phyloP scores from a whole-genome alignment of 2,797 vertebrate species.

The Oreochromis mossambicus region DNA sequence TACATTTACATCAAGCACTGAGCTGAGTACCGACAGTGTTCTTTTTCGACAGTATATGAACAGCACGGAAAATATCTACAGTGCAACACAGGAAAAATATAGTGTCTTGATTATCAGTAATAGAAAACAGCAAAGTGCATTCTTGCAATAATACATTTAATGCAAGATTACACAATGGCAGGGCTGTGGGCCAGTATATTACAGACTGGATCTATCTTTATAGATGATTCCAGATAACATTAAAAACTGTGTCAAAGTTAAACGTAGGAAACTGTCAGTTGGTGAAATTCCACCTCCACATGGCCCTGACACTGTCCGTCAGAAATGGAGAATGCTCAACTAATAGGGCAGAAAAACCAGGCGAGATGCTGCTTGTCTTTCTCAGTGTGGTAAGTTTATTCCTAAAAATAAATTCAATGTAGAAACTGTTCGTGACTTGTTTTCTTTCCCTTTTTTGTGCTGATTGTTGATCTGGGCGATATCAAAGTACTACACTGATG shows the following conservation, averaged over 20 bases:
- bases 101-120: background rate
- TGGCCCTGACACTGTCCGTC: slow-evolving; percentile 32
- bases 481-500: slow-evolving; percentile 1
- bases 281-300: slow-evolving; percentile 43
- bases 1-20: background rate
- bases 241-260: slow-evolving; percentile 29
- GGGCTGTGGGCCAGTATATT: background rate
- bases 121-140: background rate
- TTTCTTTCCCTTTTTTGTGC: background rate
- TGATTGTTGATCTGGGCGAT: background rate
- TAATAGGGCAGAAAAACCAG: slow-evolving; percentile 30
- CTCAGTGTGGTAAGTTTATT: background rate
- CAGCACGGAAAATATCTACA: background rate
- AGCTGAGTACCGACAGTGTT: background rate
- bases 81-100: background rate
- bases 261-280: slow-evolving; percentile 40
- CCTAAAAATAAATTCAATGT: background rate
- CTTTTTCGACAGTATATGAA: background rate
- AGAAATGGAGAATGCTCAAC: slow-evolving; percentile 9
- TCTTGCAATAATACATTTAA: background rate
- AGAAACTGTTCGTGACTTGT: background rate
- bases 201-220: slow-evolving; percentile 4
- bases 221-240: slow-evolving; percentile 16
- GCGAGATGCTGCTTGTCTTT: background rate
- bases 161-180: background rate